Evolutionary conservation across 2,113 vertebrate genomes (phyloP).

Genomic region (Gorsachius goisagi): DNA sequence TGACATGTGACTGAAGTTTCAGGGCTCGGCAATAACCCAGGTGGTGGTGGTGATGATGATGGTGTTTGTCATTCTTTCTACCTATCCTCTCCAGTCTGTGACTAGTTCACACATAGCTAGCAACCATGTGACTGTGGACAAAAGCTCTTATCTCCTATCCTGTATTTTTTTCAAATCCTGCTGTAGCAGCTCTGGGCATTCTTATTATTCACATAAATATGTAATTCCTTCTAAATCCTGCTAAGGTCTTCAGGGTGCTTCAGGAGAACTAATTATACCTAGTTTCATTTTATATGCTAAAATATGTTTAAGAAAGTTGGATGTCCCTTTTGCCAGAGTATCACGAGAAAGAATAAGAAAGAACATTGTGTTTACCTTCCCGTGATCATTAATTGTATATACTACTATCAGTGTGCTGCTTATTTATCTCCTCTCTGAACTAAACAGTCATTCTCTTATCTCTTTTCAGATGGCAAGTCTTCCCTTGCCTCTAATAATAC

Average conservation of each 20-base stretch:
- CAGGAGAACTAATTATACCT: not conserved
- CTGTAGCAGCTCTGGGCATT: not conserved
- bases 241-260: constrained; percentile 16
- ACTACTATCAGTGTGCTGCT: not conserved
- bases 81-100: not conserved
- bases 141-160: not conserved
- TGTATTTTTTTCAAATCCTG: not conserved
- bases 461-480: not conserved
- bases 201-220: constrained; percentile 40
- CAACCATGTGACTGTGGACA: not conserved
- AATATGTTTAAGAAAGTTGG: not conserved
- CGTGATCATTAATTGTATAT: not conserved
- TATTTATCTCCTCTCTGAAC: not conserved
- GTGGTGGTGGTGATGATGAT: not conserved
- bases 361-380: not conserved
- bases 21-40: not conserved
- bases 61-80: not conserved
- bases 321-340: not conserved
- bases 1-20: not conserved
- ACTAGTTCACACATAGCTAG: not conserved
- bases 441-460: not conserved
- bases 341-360: not conserved
- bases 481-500: not conserved
- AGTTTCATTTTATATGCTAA: not conserved
- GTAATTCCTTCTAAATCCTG: constrained; percentile 19